These are phyloP conservation scores for Dioctria rufipes DNA, from an alignment of 2,888 invertebrate species.

Conservation along the genomic window DNA sequence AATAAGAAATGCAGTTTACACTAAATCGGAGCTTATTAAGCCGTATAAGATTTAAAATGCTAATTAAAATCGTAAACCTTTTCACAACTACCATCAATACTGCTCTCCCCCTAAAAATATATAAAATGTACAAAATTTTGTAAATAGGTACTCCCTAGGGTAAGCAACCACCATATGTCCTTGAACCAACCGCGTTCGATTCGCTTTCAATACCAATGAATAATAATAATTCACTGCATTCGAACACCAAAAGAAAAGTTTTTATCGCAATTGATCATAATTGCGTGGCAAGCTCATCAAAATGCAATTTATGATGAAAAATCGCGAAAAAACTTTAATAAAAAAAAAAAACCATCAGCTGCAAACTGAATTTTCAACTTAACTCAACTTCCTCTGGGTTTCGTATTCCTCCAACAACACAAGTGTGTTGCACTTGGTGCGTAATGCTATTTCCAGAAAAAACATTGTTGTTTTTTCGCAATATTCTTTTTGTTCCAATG, in stretches of 20 bases:
- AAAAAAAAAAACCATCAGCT: constrained; percentile 13
- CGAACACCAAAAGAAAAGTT: background rate
- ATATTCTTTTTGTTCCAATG: constrained; percentile 6
- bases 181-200: too few species aligned
- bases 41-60: too few species aligned
- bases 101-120: too few species aligned
- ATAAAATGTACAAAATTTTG: too few species aligned
- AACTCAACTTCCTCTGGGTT: constrained; percentile 28
- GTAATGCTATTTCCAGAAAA: constrained; percentile 43
- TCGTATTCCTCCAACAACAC: constrained; percentile 27
- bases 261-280: constrained; percentile 27
- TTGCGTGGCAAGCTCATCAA: constrained; percentile 37
- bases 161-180: too few species aligned
- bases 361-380: constrained; percentile 11
- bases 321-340: constrained; percentile 14
- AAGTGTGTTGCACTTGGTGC: constrained; percentile 28
- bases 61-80: too few species aligned
- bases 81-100: too few species aligned
- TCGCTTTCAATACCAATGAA: too few species aligned
- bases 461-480: constrained; percentile 12
- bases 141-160: too few species aligned
- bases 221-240: too few species aligned
- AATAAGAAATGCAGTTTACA: too few species aligned
- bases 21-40: too few species aligned
- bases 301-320: constrained; percentile 33